These are phyloP conservation scores for Drosophila ezoana DNA, from an alignment of 2,888 invertebrate genomes.

Conservation along the genomic window DNA sequence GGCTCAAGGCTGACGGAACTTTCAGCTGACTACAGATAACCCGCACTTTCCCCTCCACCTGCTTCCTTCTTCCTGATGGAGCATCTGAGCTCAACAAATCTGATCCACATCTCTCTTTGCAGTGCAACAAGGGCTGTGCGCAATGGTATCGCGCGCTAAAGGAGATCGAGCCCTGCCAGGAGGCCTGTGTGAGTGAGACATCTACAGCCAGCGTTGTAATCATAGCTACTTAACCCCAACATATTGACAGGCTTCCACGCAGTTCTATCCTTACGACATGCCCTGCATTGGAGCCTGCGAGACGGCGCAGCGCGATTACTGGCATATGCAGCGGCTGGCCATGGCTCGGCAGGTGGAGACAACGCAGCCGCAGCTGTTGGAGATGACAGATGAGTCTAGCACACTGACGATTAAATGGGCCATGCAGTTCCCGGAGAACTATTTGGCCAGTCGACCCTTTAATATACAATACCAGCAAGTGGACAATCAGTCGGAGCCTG, in stretches of 20 bases:
- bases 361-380: constrained; percentile 62
- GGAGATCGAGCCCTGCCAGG: constrained; percentile 90
- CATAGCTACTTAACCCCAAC: too few relatives aligned
- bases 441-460: constrained; percentile 76
- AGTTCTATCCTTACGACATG: constrained; percentile 79
- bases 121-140: constrained; percentile 93
- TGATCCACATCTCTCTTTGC: neutral
- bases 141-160: constrained; percentile 90
- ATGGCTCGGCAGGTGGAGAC: constrained; percentile 61
- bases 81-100: too few relatives aligned
- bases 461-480: constrained; percentile 79
- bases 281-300: constrained; percentile 83
- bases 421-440: constrained; percentile 74
- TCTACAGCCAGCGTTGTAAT: too few relatives aligned
- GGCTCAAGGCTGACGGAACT: too few relatives aligned
- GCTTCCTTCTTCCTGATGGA: too few relatives aligned
- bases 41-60: too few relatives aligned
- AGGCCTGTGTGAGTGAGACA: constrained; percentile 91
- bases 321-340: constrained; percentile 72
- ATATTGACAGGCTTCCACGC: constrained; percentile 64
- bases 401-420: constrained; percentile 74
- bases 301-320: constrained; percentile 78
- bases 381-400: constrained; percentile 24
- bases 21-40: too few relatives aligned
- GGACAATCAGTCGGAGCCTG: constrained; percentile 88